Base-by-base conservation (phyloP, 2,888 invertebrate species). In the Onchidella celtica region DNA sequence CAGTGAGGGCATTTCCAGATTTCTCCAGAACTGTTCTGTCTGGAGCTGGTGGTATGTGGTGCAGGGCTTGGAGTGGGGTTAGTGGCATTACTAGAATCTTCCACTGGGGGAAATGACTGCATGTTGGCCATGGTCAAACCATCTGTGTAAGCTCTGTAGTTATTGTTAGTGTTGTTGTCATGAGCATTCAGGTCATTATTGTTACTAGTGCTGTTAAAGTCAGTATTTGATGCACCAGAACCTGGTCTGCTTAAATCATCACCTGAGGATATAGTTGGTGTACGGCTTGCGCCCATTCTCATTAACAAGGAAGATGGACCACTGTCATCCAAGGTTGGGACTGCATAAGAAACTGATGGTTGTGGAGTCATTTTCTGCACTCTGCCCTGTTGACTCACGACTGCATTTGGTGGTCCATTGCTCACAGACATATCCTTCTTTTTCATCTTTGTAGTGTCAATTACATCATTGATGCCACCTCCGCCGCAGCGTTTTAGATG, bases 381-480 rank as follows among this genome's bases (percentile, higher is more conserved):
- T 27, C 82, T 84, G 32, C 87, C 87, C 70, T 88, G 86, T 27
- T 90, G 90, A 76, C 90, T 82, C 14, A 92, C 91, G 57, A 88
- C 90, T 6, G 90, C 91, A 88, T 91, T 91, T 21, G 91, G 91
- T 24, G 91, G 91, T 24, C 90, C 91, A 38, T 47, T 55, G 38
- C 68, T 81, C 1, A 61, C 34, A 17, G 63, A 32, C 21, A 29
- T 38, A 0, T 72, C 80, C 68, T 83, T 86, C 79, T 84, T 88
- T 40, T 40, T 73, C n/a, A 82, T 57, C 69, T 90, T 90, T 29
- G 89, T 88, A 29, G 89, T 92, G 85, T 92, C 92, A 73, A 92
- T 92, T 79, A 92, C 92, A 85, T 92, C 92, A 79, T 91, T 90
- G 32, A 92, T 91, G 14, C 91, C 92, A 17, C 92, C 92, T 95